Conservation (phyloP, 2,113 vertebrate species). For the Arizona elegans region DNA sequence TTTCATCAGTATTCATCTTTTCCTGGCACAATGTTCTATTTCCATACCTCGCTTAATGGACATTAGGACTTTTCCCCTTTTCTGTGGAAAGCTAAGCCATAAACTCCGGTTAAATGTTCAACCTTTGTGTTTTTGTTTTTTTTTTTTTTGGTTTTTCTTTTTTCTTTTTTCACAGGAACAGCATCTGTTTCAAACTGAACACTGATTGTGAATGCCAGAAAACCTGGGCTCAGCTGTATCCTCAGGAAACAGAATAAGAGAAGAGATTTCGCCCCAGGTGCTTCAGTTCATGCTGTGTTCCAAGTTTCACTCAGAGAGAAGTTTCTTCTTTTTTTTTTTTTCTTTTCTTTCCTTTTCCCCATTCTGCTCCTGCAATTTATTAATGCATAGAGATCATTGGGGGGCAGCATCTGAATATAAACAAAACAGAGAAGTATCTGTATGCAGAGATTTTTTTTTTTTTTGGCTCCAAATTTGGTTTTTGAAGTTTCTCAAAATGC, state of each 20-base stretch:
- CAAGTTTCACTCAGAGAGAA: constrained; percentile 4
- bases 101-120: constrained; percentile 55
- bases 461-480: fast-evolving
- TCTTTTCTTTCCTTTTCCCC: background rate
- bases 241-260: constrained; percentile 64
- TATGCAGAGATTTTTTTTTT: fast-evolving
- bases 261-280: constrained; percentile 65
- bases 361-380: constrained; percentile 16
- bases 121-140: constrained; percentile 36
- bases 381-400: background rate
- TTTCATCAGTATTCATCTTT: constrained; percentile 45
- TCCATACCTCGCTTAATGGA: constrained; percentile 49
- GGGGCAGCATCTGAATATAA: background rate
- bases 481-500: background rate
- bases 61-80: constrained; percentile 61
- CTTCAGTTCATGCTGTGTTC: constrained; percentile 45
- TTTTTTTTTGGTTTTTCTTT: background rate
- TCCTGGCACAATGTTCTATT: constrained; percentile 37
- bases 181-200: constrained; percentile 65
- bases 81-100: constrained; percentile 58
- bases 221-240: constrained; percentile 63
- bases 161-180: constrained; percentile 50
- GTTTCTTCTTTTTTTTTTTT: background rate
- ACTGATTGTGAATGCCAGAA: constrained; percentile 58
- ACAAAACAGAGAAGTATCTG: background rate